These are phyloP conservation scores for Kryphioiulus occultus DNA, from an alignment of 2,888 invertebrate genomes.

Conservation along the genomic window DNA sequence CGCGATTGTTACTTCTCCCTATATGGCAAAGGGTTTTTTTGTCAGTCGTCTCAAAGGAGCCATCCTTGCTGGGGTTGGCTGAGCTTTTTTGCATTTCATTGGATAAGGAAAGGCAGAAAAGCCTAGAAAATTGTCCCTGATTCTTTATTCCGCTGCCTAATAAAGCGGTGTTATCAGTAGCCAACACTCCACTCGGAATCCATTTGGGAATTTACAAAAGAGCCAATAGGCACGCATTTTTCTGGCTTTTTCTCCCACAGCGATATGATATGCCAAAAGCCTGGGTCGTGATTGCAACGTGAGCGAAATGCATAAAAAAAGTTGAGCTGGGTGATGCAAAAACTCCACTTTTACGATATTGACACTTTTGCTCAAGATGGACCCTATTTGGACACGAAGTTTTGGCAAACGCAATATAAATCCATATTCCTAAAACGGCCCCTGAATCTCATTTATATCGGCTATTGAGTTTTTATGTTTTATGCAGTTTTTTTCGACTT, in stretches of 20 bases:
- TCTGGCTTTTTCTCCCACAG: not conserved
- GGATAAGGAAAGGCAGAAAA: not conserved
- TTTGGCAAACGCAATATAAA: not conserved
- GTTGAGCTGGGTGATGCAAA: not conserved
- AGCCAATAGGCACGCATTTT: constrained; percentile 1
- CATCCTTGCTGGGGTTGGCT: not conserved
- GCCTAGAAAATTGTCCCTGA: constrained; percentile 26
- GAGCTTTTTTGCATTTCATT: not conserved
- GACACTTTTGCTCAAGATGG: constrained; percentile 19
- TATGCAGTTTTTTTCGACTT: too few species aligned
- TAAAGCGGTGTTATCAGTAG: constrained; percentile 19
- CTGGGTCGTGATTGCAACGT: constrained; percentile 8
- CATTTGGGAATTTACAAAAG: constrained; percentile 35
- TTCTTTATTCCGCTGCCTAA: not conserved
- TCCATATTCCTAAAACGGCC: not conserved
- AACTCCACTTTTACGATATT: constrained; percentile 9
- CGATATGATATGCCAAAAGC: constrained; percentile 33
- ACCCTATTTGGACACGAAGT: not conserved
- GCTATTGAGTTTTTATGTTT: not conserved
- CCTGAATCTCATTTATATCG: not conserved
- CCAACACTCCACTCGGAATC: constrained; percentile 27
- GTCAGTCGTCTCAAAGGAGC: constrained; percentile 6
- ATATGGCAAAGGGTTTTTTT: not conserved
- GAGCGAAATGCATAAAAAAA: not conserved
- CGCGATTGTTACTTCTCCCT: not conserved